Evolutionary conservation across 2,888 invertebrate species (phyloP), one percentile per base, ranked within the genome.

Genomic region (Chirona hameri): DNA sequence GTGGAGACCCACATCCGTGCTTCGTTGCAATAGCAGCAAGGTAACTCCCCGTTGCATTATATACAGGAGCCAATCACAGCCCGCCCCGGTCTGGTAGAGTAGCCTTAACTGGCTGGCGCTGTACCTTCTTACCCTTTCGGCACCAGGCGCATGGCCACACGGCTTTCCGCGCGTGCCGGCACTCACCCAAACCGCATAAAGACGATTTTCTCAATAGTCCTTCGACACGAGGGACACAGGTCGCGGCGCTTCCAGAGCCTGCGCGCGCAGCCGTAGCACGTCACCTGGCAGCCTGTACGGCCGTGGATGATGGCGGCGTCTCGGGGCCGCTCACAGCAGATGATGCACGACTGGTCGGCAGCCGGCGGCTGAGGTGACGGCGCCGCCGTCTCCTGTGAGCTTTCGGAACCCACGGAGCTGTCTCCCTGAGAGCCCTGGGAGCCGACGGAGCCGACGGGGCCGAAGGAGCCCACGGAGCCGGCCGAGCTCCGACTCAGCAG

Each of bases 231-330:
- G 27, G 65, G 65, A 14, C 65, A 65, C 5, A 24, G 65, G 12
- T 65, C 65, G 4, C 12, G 4, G 27, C 27, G n/a, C 12, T 65
- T 65, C 65, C 65, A 65, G 4, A 65, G 65, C 2, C 12, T 24
- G 72, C 72, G 72, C 72, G 72, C 72, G 31, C 72, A 72, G 18
- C 18, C 15, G 72, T 72, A 72, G 72, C 72, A 72, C 31, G 72
- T 72, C 18, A 72, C 72, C 72, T 72, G 29, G 5, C 72, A 72
- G 18, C 31, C 72, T 29, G 72, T 31, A 31, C 29, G 72, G 72
- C 65, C 65, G 65, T 65, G 65, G 27, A 65, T 65, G 65, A 65
- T 65, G 65, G n/a, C n/a, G 7, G 65, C 65, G 65, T 27, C 65
- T 5, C 65, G 65, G 10, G n/a, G n/a, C 65, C 14, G 7, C 10